Evolutionary conservation across 1,140 invertebrate species (phyloP).

Genomic region (Sitobion miscanthi): DNA sequence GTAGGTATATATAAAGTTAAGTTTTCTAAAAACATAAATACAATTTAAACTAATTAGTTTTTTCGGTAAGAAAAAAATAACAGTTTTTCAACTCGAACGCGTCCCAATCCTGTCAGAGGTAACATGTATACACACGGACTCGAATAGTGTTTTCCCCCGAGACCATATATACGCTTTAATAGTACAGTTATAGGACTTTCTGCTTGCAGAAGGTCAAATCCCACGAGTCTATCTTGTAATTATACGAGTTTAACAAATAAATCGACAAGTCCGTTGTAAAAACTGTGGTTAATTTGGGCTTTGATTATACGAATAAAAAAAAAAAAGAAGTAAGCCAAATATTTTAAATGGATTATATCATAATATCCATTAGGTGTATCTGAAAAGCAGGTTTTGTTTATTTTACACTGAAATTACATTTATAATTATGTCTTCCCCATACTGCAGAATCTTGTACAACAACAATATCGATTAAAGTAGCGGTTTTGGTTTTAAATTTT

Average conservation of each 20-base stretch:
- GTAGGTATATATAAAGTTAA: no score
- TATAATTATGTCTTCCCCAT: neutral
- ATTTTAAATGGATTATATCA: neutral
- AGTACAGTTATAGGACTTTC: neutral
- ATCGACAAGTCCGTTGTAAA: neutral
- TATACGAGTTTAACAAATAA: constrained; percentile 38
- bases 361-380: neutral
- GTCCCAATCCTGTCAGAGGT: constrained; percentile 5
- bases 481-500: no score
- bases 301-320: neutral
- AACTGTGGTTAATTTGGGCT: neutral
- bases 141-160: constrained; percentile 1
- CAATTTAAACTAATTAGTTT: neutral
- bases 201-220: neutral
- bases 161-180: constrained; percentile 7
- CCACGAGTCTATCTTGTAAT: constrained; percentile 23
- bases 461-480: neutral
- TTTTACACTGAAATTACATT: neutral
- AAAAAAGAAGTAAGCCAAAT: neutral
- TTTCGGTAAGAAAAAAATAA: neutral
- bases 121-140: neutral
- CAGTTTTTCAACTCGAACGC: constrained; percentile 35
- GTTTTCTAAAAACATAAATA: neutral
- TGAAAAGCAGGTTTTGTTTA: neutral
- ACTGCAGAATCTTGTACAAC: neutral